Conservation (phyloP, 2,888 invertebrate species). For the Plagiodera versicolora region DNA sequence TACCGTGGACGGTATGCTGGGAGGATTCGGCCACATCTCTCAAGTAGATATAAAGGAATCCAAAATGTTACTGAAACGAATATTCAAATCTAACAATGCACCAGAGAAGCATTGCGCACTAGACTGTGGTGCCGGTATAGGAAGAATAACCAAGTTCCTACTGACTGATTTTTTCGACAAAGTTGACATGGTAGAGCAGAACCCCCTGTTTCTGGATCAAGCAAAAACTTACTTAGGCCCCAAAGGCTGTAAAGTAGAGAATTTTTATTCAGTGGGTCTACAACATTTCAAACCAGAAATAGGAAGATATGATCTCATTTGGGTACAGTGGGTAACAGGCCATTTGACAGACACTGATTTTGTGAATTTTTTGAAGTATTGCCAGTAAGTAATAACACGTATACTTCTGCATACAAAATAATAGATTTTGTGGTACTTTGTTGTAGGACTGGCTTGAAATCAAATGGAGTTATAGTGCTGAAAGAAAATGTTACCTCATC, state of each 20-base stretch:
- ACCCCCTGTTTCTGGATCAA: constrained; percentile 76
- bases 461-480: constrained; percentile 82
- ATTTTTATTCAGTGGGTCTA: constrained; percentile 70
- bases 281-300: constrained; percentile 80
- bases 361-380: constrained; percentile 68
- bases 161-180: constrained; percentile 76
- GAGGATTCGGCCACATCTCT: constrained; percentile 88
- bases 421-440: no score
- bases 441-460: constrained; percentile 65
- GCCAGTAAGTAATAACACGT: constrained; percentile 56
- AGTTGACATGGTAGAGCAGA: constrained; percentile 92
- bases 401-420: no score
- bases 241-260: constrained; percentile 62
- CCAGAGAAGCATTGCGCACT: constrained; percentile 70
- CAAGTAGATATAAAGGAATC: constrained; percentile 87
- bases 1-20: constrained; percentile 91
- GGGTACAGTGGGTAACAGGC: constrained; percentile 96
- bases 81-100: constrained; percentile 60
- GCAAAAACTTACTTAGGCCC: constrained; percentile 64
- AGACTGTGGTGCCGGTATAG: constrained; percentile 98
- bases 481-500: constrained; percentile 91
- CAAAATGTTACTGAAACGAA: constrained; percentile 70
- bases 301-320: constrained; percentile 85
- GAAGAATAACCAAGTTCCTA: constrained; percentile 85
- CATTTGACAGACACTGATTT: constrained; percentile 86